Evolutionary conservation across 2,888 invertebrate genomes (phyloP), one percentile per base, ranked within the genome.

Genomic region (Notodonta ziczac): DNA sequence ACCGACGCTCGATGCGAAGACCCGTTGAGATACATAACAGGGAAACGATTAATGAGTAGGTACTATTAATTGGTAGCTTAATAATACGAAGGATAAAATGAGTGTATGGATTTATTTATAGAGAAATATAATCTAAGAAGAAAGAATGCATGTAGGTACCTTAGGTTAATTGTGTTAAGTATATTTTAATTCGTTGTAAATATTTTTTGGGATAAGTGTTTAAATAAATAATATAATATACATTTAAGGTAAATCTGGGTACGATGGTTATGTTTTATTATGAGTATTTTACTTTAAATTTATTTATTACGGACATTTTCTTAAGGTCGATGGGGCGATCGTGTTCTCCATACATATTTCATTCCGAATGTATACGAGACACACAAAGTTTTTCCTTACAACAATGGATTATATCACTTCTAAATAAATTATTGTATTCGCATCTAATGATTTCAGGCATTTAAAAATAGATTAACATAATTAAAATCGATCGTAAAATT

Each of bases 1-100:
- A 91, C 56, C 84, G 93, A 65, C 86, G 92, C 0, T 93, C 93
- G 10, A 76, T 89, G n/a, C 82, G 92, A 78, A 85, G 90, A 13
- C 87, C 90, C 32, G 84, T 90, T 55, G 87, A 89, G 72, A 85
- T 90, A 72, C 82, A 84, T 67, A 79, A 83, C 48, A 79, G 81
- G 65, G 76, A 70, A 66, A 60, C 60, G 8, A 66, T 63, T 58
- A 64, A 67, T 44, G 61, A 65, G 53, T 63, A 61, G 24, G 9
- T 8, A 44, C 8, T 44, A 14, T 16, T 57, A 24, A 24, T 48
- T 35, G 12, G 39, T 46, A 48, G 24, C 24, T 0, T 16, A 24
- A 35, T 48, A 48, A 2, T n/a, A 51, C 44, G 12, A 12, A 44
- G 12, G 6, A 46, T n/a, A 46, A 46, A n/a, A 10, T 46, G n/a